Percentiles rank a stretch among this genome's conserved stretches.
Evolutionary conservation across 1,140 invertebrate species (phyloP).

Genomic region (Rhagoletis zephyria): DNA sequence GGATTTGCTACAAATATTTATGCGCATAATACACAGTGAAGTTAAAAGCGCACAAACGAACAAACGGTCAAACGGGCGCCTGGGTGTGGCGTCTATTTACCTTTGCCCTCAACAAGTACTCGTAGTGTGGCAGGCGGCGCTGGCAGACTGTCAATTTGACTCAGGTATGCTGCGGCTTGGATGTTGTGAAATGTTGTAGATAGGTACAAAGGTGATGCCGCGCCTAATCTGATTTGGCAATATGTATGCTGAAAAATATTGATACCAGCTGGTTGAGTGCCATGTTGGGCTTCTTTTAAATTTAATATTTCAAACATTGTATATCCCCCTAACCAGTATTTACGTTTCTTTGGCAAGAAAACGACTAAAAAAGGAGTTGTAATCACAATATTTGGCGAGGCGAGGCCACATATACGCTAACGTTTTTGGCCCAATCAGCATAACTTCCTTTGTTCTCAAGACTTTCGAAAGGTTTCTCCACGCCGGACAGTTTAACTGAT

Average conservation of each 20-base stretch:
- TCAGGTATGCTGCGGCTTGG: not conserved
- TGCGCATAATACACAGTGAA: conserved; percentile 32
- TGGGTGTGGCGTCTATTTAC: conserved; percentile 23
- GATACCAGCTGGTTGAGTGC: not conserved
- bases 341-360: too few relatives aligned
- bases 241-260: not conserved
- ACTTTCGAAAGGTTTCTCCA: too few relatives aligned
- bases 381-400: too few relatives aligned
- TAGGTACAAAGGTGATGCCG: not conserved
- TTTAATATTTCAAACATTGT: too few relatives aligned
- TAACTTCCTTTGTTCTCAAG: too few relatives aligned
- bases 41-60: conserved; percentile 18
- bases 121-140: not conserved
- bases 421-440: too few relatives aligned
- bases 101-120: conserved; percentile 21
- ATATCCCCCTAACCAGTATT: too few relatives aligned
- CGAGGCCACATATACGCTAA: too few relatives aligned
- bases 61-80: not conserved
- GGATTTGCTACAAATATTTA: conserved; percentile 18
- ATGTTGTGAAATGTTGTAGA: not conserved
- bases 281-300: too few relatives aligned
- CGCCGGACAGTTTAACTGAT: too few relatives aligned
- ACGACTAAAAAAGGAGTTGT: too few relatives aligned
- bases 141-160: not conserved
- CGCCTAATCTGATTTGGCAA: not conserved